Percentiles rank a stretch among this genome's conserved stretches.
phyloP scores from a whole-genome alignment of 92 coral and sea anemone species.

The Galaxea fascicularis region DNA sequence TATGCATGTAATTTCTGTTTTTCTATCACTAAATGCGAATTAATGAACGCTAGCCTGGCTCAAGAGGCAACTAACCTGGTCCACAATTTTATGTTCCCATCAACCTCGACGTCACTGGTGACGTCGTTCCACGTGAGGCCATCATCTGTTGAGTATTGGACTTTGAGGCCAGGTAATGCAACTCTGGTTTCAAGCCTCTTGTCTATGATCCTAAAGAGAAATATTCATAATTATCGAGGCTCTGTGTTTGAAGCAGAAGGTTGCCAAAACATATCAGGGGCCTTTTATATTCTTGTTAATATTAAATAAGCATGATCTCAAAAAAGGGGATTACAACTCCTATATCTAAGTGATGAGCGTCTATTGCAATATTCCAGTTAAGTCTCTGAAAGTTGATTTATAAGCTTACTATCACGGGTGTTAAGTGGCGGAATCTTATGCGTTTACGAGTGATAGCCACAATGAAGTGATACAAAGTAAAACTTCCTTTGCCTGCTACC shows the following conservation, averaged over 20 bases:
- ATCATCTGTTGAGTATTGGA: constrained; percentile 73
- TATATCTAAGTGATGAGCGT: too few species aligned
- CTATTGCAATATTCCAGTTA: too few species aligned
- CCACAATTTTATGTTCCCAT: constrained; percentile 62
- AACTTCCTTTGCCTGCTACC: not conserved
- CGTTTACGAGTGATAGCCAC: too few species aligned
- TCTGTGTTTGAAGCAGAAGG: not conserved
- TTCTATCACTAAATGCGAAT: not conserved
- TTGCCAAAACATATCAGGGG: too few species aligned
- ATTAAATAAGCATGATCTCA: not conserved
- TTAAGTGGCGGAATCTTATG: too few species aligned
- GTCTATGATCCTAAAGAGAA: constrained; percentile 36
- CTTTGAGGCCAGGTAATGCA: constrained; percentile 84
- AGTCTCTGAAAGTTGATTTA: too few species aligned
- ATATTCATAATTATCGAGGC: not conserved
- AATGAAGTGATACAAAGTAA: too few species aligned
- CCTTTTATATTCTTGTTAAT: not conserved
- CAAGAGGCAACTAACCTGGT: constrained; percentile 51
- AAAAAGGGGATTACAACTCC: too few species aligned
- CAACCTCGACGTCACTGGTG: constrained; percentile 53
- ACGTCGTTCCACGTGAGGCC: constrained; percentile 81
- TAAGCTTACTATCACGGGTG: too few species aligned
- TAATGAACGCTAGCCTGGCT: not conserved
- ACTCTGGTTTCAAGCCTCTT: constrained; percentile 69
- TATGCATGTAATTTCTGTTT: constrained; percentile 64